These are phyloP conservation scores for Chiridota heheva DNA, from an alignment of 35 echinoderm and acorn worm species.

Conservation along the genomic window DNA sequence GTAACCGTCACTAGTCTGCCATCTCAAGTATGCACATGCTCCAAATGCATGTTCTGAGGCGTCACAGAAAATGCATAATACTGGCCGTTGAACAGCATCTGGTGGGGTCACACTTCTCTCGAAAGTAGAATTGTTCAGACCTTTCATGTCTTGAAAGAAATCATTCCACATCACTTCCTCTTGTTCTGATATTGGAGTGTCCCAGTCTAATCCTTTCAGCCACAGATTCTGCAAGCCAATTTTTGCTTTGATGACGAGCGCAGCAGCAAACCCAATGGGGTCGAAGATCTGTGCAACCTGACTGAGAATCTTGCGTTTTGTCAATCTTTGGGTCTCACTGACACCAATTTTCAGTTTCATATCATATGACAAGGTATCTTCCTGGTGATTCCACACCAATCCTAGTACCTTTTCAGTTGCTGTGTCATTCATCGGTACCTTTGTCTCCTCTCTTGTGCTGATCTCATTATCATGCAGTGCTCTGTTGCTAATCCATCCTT, in stretches of 20 bases:
- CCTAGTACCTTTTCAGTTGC: constrained; percentile 42
- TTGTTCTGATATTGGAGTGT: constrained; percentile 25
- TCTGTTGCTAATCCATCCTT: not conserved
- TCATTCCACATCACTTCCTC: constrained; percentile 16
- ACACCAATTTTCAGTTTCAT: constrained; percentile 28
- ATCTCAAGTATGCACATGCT: constrained; percentile 47
- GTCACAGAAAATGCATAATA: constrained; percentile 63
- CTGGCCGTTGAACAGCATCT: not conserved
- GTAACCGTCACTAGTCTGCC: constrained; percentile 10
- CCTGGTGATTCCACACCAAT: constrained; percentile 49
- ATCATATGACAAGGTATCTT: constrained; percentile 42
- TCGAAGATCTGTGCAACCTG: constrained; percentile 66
- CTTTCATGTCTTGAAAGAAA: constrained; percentile 62
- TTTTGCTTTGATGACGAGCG: constrained; percentile 67
- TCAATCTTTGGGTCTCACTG: constrained; percentile 36
- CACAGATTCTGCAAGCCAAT: constrained; percentile 70
- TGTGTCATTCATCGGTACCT: not conserved
- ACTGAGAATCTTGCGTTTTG: constrained; percentile 61
- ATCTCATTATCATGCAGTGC: not conserved
- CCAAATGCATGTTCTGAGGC: constrained; percentile 62
- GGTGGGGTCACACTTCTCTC: constrained; percentile 52
- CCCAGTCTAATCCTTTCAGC: constrained; percentile 57
- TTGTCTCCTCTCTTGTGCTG: not conserved
- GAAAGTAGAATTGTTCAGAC: constrained; percentile 24
- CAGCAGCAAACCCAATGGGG: constrained; percentile 73